These are phyloP conservation scores for Melanocharis versteri DNA, from an alignment of 2,113 vertebrate genomes.

Conservation along the genomic window DNA sequence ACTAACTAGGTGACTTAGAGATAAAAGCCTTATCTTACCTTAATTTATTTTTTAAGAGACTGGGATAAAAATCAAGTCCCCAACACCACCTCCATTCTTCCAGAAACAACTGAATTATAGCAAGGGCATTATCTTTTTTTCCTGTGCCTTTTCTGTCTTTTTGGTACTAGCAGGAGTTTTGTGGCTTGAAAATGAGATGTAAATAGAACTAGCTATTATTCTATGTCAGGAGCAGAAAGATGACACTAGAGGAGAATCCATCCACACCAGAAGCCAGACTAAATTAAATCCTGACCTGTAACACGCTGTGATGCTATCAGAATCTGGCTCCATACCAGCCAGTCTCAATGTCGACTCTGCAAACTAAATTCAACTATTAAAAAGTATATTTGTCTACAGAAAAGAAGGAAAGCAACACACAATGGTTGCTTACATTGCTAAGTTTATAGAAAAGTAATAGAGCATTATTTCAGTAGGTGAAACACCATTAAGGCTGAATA, in stretches of 20 bases:
- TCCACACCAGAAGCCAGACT: not conserved
- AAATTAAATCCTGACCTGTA: slow-evolving; percentile 23
- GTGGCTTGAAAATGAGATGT: slow-evolving; percentile 13
- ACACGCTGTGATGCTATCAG: not conserved
- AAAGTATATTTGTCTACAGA: not conserved
- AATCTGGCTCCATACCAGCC: not conserved
- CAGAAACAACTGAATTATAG: not conserved
- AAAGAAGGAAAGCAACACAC: not conserved
- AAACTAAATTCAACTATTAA: not conserved
- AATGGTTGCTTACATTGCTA: not conserved
- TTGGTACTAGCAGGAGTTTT: not conserved
- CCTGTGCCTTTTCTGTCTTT: not conserved
- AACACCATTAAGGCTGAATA: not conserved
- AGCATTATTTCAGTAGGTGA: not conserved
- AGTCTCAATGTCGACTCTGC: not conserved
- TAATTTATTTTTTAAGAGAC: not conserved
- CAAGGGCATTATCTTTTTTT: not conserved
- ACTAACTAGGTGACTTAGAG: not conserved
- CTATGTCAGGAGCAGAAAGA: not conserved
- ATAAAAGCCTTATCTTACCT: not conserved
- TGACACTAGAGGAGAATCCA: slow-evolving; percentile 11
- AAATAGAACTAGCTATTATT: slow-evolving; percentile 45
- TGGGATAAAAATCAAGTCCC: not conserved
- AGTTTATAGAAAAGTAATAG: not conserved
- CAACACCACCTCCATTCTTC: not conserved